phyloP scores from a whole-genome alignment of 92 coral and sea anemone species.

The Chrysogorgia sp. region DNA sequence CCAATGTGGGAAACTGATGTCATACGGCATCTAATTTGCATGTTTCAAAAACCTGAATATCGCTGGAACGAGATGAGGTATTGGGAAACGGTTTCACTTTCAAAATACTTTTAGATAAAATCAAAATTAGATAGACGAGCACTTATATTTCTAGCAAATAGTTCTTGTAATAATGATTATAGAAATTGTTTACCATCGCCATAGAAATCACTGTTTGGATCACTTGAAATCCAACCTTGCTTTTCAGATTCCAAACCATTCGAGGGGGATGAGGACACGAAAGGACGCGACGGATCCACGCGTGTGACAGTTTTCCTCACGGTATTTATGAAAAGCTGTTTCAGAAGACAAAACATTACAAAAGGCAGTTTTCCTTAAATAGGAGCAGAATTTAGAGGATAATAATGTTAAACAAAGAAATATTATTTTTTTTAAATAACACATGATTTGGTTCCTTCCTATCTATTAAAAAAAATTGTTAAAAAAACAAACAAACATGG shows the following conservation, averaged over 20 bases:
- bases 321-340: conserved; percentile 80
- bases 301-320: conserved; percentile 67
- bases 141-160: neutral
- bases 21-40: too few species aligned
- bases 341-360: neutral
- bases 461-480: too few species aligned
- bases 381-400: neutral
- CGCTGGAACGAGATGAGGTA: too few species aligned
- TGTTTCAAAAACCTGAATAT: too few species aligned
- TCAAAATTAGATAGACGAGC: too few species aligned
- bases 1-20: too few species aligned
- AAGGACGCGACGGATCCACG: conserved; percentile 76
- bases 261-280: conserved; percentile 91
- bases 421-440: too few species aligned
- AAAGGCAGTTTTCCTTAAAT: neutral
- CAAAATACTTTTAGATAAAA: too few species aligned
- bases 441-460: too few species aligned
- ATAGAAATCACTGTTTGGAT: conserved; percentile 80
- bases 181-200: conserved; percentile 82
- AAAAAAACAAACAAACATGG: too few species aligned
- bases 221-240: conserved; percentile 90
- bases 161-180: neutral
- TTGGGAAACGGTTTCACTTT: too few species aligned
- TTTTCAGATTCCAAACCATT: conserved; percentile 85
- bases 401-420: too few species aligned